Evolutionary conservation across 2,797 vertebrate species (phyloP).

Genomic region (Prionace glauca): DNA sequence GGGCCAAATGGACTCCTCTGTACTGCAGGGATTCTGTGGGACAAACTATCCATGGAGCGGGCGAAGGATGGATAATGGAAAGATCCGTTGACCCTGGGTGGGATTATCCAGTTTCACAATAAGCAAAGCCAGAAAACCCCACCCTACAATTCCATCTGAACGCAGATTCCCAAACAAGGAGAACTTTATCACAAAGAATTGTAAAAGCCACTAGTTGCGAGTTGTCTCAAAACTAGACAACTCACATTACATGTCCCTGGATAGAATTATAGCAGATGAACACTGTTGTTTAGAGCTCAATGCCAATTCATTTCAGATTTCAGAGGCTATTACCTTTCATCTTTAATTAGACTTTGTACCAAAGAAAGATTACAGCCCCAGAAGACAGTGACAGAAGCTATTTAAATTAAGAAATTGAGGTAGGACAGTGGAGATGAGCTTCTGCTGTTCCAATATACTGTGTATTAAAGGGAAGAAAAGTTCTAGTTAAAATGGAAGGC

Average conservation of each 20-base stretch:
- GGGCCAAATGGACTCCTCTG: too few species aligned
- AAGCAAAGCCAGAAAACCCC: too few species aligned
- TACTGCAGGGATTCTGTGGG: too few species aligned
- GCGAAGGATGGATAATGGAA: too few species aligned
- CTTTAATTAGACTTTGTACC: constrained; percentile 37
- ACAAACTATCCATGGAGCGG: too few species aligned
- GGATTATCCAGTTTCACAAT: too few species aligned
- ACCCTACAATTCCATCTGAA: too few species aligned
- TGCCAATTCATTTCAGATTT: constrained; percentile 27
- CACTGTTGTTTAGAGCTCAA: background rate
- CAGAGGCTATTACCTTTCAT: constrained; percentile 38
- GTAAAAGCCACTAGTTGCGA: background rate
- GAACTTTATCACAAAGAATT: background rate
- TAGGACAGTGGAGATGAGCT: background rate
- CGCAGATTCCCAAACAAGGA: background rate
- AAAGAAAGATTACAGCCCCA: constrained; percentile 20
- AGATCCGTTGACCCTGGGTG: too few species aligned
- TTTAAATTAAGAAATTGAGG: constrained; percentile 25
- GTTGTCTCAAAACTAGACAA: background rate
- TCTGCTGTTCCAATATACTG: background rate
- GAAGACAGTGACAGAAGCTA: constrained; percentile 33
- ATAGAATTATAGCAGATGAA: constrained; percentile 24
- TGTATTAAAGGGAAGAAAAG: constrained; percentile 21
- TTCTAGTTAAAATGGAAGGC: constrained; percentile 29
- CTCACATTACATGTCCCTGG: background rate